Base-by-base conservation (phyloP, 2,113 vertebrate genomes). In the Oncorhynchus gorbuscha region DNA sequence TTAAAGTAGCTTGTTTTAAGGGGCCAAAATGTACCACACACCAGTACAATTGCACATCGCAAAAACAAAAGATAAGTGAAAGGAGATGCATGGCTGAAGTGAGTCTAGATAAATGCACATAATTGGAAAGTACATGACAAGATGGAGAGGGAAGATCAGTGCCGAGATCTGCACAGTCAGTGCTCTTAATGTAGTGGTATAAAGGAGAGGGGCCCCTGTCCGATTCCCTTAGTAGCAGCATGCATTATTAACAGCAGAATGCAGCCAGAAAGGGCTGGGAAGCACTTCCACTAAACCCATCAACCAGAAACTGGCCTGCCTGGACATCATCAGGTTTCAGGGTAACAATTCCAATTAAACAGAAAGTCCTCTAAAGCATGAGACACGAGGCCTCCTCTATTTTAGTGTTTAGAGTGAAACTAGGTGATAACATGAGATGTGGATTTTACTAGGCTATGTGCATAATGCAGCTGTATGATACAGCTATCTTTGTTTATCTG, bases 241-340 rank as follows among this genome's bases (percentile, higher is more conserved):
- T 94, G 49, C 81, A 94, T 94, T 91, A 93, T 92, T 93, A 79
- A 93, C 80, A 75, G 49, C 74, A 84, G 78, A 77, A 84, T 79
- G 83, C 74, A 79, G 81, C 72, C 74, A 48, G 72, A 71, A 73
- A 48, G 73, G 77, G 76, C 83, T 71, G 77, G n/a, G 30, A 79
- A 77, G 86, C 86, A 87, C 84, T 89, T 77, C 85, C 3, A 78
- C 65, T 83, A 71, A 71, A 39, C 12, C 48, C 59, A 45, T 80
- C 55, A 78, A 75, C 79, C 18, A 72, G 83, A 74, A 84, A 76
- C 71, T 64, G 39, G 74, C n/a, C 69, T 13, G 20, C 22, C 78
- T 77, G 78, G 71, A 78, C 77, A 59, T 83, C 78, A 73, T 87
- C 85, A 78, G 74, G 79, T 86, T 88, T 81, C 73, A 80, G 39